Evolutionary conservation across 2,888 invertebrate species (phyloP), one percentile per base, ranked within the genome.

Genomic region (Euphydryas editha): DNA sequence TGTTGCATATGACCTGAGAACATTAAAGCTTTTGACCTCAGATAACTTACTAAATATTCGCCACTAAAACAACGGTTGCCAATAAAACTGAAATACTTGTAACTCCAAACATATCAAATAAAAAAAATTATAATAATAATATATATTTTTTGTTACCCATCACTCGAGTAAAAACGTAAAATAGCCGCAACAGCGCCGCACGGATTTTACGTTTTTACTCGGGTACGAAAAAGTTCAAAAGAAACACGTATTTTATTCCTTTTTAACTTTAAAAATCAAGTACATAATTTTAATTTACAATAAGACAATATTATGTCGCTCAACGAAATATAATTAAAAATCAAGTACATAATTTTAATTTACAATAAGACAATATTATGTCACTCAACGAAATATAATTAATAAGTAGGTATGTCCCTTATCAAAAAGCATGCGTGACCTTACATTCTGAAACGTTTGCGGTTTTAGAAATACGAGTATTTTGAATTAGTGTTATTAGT

Each of bases 1-100:
- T 89, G 90, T 75, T 74, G 69, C 80, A 76, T 76, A 68, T 69
- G 70, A 73, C 72, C 71, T 71, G 73, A 62, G 65, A 65, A 62
- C 30, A 62, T n/a, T 57, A n/a, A 62, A 58, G 59, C 51, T 65
- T 73, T 62, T 66, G 67, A 71, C 69, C 68, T 63, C 58, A 56
- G 67, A 62, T 44, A 49, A 58, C 46, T 30, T 24, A 36, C 54
- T 36, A 17, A 36, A 54, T 3, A 36, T 68, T 44, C 39, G 17
- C n/a, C 24, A 39, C 46, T 20, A n/a, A 44, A 46, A 44, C 21
- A 51, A 20, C 49, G 42, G n/a, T 54, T n/a, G 17, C 51, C 17
- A 11, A 1, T 21, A 20, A 46, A 39, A 46, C 10, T 49, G 5
- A 11, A 44, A n/a, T 18, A 46, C 17, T 46, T 10, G 30, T 30